Evolutionary conservation across 2,888 invertebrate genomes (phyloP).

Genomic region (Liodrosophila aerea): DNA sequence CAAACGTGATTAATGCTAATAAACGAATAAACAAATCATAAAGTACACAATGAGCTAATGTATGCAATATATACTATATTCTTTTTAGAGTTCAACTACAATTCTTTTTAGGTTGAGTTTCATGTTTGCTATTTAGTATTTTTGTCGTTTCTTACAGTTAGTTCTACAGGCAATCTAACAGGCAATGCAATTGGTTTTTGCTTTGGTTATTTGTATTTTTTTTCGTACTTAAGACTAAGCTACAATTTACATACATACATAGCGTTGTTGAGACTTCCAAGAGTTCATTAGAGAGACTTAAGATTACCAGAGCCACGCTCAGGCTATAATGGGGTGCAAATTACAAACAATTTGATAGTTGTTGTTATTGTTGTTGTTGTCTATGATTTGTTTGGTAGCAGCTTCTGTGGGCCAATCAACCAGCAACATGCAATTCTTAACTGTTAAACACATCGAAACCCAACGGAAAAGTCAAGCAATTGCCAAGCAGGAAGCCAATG

Average conservation of each 20-base stretch:
- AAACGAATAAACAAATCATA: neutral
- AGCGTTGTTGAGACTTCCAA: no score
- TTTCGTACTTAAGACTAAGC: neutral
- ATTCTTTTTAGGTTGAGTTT: no score
- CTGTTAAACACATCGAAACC: conserved; percentile 30
- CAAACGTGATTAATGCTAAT: no score
- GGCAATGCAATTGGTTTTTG: no score
- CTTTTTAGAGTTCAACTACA: no score
- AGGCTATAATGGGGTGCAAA: neutral
- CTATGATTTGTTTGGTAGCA: conserved; percentile 7
- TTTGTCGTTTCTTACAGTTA: no score
- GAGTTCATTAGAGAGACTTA: no score
- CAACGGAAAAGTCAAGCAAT: conserved; percentile 42
- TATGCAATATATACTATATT: neutral
- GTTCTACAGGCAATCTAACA: no score
- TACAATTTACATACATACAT: no score
- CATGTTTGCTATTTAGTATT: no score
- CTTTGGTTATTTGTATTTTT: no score
- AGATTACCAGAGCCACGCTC: no score
- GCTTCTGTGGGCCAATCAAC: conserved; percentile 28
- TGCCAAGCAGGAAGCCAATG: conserved; percentile 44
- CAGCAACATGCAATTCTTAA: conserved; percentile 64
- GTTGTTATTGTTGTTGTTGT: neutral
- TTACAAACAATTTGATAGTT: neutral
- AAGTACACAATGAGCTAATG: neutral